A percentile compares a stretch with the other conserved stretches of the same genome.
Conservation (phyloP, 1,140 invertebrate species). For the Aricia agestis region DNA sequence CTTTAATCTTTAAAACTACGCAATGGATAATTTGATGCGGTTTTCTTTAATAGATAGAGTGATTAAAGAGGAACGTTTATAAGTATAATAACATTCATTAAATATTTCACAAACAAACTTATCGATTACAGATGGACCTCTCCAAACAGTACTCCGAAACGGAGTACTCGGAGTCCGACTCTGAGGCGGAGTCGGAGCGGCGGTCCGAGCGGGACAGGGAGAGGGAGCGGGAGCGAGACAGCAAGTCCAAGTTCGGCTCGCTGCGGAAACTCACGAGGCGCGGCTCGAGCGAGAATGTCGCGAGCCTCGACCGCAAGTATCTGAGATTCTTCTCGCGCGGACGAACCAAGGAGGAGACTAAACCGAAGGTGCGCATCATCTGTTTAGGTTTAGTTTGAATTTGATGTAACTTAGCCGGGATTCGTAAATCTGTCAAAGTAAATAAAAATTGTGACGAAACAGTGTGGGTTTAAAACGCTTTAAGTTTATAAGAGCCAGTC, state of each 20-base stretch:
- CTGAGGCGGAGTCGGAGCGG: constrained; percentile 46
- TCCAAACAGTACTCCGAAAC: constrained; percentile 86
- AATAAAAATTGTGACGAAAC: no score
- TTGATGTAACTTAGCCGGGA: no score
- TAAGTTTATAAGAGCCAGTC: no score
- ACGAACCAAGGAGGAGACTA: constrained; percentile 54
- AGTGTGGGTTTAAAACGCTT: no score
- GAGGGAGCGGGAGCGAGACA: constrained; percentile 54
- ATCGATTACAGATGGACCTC: constrained; percentile 43
- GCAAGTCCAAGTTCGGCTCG: constrained; percentile 62
- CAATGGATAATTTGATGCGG: no score
- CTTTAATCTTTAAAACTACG: no score
- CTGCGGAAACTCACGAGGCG: constrained; percentile 59
- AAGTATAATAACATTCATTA: no score
- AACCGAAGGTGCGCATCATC: constrained; percentile 35
- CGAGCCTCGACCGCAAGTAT: constrained; percentile 83
- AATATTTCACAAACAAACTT: neutral
- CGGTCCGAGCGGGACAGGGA: constrained; percentile 44
- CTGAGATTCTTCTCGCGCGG: constrained; percentile 74
- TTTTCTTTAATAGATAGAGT: no score
- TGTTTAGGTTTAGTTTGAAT: no score
- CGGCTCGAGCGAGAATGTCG: constrained; percentile 73
- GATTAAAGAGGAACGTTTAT: no score
- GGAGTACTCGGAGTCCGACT: constrained; percentile 84
- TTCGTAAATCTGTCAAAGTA: no score